These are phyloP conservation scores for Clitarchus hookeri DNA, from an alignment of 2,888 invertebrate species.

Conservation along the genomic window DNA sequence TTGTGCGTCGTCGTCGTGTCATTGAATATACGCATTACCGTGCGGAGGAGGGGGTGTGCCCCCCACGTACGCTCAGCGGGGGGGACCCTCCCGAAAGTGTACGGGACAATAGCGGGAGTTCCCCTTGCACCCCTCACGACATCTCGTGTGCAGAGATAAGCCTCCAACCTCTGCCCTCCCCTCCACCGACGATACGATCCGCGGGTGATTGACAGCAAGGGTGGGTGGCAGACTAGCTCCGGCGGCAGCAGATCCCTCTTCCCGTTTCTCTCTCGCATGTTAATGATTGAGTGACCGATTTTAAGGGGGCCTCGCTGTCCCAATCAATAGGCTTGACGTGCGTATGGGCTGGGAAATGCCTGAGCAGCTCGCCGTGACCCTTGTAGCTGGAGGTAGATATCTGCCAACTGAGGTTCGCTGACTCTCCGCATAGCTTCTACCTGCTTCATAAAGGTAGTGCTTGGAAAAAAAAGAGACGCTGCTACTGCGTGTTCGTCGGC, in stretches of 20 bases:
- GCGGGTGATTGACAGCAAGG: neutral
- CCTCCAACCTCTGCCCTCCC: neutral
- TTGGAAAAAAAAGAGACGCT: too few species aligned
- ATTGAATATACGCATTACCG: constrained; percentile 5
- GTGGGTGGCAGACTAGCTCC: neutral
- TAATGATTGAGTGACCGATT: constrained; percentile 14
- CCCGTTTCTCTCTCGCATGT: neutral
- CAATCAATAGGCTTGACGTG: neutral
- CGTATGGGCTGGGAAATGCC: constrained; percentile 14
- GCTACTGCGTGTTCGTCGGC: too few species aligned
- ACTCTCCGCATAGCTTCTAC: too few species aligned
- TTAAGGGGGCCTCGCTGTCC: neutral
- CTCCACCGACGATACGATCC: neutral
- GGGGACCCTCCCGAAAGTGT: neutral
- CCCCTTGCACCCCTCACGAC: neutral
- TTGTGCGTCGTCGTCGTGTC: neutral
- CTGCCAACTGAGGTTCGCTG: too few species aligned
- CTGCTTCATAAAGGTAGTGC: too few species aligned
- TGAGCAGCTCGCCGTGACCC: neutral
- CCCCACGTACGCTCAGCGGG: too few species aligned
- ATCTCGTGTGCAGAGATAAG: neutral
- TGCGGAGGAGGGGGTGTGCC: neutral
- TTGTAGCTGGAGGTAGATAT: too few species aligned
- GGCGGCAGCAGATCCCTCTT: too few species aligned
- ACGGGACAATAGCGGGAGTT: neutral